These are phyloP conservation scores for Catharus ustulatus DNA, from an alignment of 2,797 vertebrate species.

Conservation along the genomic window DNA sequence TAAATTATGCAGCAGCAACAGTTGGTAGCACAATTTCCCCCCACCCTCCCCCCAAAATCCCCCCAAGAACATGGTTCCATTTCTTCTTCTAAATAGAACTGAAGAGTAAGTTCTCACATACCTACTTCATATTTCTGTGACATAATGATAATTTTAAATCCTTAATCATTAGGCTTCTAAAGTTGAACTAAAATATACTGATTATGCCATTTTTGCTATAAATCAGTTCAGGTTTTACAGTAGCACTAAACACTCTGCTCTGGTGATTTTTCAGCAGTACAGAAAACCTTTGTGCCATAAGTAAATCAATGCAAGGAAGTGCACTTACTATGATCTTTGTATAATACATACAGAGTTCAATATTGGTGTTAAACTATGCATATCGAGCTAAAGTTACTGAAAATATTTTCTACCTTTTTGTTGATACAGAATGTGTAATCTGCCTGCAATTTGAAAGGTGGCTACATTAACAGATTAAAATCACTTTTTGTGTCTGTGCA, in stretches of 20 bases:
- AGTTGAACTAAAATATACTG: not conserved
- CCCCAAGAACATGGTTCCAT: not conserved
- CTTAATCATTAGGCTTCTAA: not conserved
- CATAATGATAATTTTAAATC: not conserved
- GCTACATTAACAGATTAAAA: slow-evolving; percentile 54
- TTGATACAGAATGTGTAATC: not conserved
- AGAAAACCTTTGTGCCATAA: slow-evolving; percentile 43
- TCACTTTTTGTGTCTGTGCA: slow-evolving; percentile 16
- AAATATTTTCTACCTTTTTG: slow-evolving; percentile 63
- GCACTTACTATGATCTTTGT: slow-evolving; percentile 64
- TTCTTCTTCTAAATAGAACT: not conserved
- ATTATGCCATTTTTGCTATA: slow-evolving; percentile 36
- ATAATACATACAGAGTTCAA: slow-evolving; percentile 50
- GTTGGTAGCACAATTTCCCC: not conserved
- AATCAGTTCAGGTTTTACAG: not conserved
- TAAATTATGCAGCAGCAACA: not conserved
- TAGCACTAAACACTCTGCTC: not conserved
- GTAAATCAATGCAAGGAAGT: slow-evolving; percentile 59
- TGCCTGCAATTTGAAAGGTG: slow-evolving; percentile 8
- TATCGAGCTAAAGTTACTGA: slow-evolving; percentile 18
- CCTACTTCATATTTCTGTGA: slow-evolving; percentile 5
- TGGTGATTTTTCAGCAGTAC: slow-evolving; percentile 31
- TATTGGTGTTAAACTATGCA: slow-evolving; percentile 51
- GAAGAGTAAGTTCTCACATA: not conserved
- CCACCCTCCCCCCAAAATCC: not conserved